A percentile compares a stretch with the other conserved stretches of the same genome.
Evolutionary conservation across 2,888 invertebrate species (phyloP).

Genomic region (Aphrophora alni): DNA sequence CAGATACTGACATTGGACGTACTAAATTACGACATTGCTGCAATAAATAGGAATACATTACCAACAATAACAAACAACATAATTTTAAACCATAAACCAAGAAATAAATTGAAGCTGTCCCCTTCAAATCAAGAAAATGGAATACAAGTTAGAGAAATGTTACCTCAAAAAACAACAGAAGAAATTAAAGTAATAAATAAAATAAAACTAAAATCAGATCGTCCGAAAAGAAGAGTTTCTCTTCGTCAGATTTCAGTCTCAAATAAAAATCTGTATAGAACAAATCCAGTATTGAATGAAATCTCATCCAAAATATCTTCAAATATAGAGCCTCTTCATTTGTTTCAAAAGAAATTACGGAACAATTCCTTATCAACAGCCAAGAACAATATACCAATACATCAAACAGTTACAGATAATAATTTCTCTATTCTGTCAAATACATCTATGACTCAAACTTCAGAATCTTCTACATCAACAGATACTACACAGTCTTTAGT

Average conservation of each 20-base stretch:
- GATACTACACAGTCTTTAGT: neutral
- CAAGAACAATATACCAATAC: no score
- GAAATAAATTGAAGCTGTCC: neutral
- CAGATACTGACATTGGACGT: neutral
- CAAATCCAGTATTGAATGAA: neutral
- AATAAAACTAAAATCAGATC: neutral
- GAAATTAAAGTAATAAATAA: neutral
- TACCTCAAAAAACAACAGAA: neutral
- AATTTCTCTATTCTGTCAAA: no score
- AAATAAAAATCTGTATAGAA: neutral
- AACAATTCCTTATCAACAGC: no score
- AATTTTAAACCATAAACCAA: no score
- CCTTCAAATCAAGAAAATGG: neutral
- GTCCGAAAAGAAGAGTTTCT: neutral
- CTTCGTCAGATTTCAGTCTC: neutral
- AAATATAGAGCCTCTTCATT: neutral
- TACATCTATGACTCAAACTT: neutral
- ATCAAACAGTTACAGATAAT: no score
- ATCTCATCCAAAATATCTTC: neutral
- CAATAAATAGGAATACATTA: neutral
- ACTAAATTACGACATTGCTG: neutral
- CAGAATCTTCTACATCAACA: neutral
- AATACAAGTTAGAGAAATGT: neutral
- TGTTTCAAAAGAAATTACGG: no score
- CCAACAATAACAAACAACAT: neutral